These are phyloP conservation scores for Watsonalla binaria DNA, from an alignment of 2,888 invertebrate species.

Conservation along the genomic window DNA sequence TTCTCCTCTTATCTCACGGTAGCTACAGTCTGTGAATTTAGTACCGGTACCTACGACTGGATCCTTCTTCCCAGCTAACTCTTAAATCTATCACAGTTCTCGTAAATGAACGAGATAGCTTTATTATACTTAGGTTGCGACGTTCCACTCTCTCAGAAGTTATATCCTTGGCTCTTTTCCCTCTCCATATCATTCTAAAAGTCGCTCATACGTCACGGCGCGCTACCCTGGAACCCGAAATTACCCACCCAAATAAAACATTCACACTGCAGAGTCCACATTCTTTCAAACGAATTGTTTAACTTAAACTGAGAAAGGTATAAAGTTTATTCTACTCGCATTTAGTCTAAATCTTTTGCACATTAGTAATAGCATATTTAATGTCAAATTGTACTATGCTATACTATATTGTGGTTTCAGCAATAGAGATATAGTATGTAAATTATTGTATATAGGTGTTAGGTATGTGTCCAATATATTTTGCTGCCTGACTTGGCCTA, in stretches of 20 bases:
- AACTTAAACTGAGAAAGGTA: background rate
- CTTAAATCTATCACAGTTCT: slow-evolving; percentile 8
- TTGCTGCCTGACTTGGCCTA: no score
- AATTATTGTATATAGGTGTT: slow-evolving; percentile 7
- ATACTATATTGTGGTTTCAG: no score
- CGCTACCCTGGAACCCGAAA: background rate
- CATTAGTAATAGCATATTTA: no score
- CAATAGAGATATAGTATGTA: background rate
- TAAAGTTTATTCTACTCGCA: no score
- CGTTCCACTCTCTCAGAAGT: background rate
- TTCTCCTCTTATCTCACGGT: background rate
- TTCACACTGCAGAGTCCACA: background rate
- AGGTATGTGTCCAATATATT: background rate
- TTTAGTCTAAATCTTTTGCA: no score
- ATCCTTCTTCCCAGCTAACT: slow-evolving; percentile 5
- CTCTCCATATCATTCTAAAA: background rate
- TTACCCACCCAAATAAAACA: background rate
- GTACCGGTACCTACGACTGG: slow-evolving; percentile 3
- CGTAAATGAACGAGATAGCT: slow-evolving; percentile 4
- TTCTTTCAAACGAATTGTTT: background rate
- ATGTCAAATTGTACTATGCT: no score
- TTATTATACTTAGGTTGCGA: slow-evolving; percentile 2
- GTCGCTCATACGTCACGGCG: background rate
- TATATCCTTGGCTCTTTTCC: background rate
- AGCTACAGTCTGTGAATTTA: background rate